phyloP scores from a whole-genome alignment of 1,140 invertebrate species.

The Coenobita brevimanus region DNA sequence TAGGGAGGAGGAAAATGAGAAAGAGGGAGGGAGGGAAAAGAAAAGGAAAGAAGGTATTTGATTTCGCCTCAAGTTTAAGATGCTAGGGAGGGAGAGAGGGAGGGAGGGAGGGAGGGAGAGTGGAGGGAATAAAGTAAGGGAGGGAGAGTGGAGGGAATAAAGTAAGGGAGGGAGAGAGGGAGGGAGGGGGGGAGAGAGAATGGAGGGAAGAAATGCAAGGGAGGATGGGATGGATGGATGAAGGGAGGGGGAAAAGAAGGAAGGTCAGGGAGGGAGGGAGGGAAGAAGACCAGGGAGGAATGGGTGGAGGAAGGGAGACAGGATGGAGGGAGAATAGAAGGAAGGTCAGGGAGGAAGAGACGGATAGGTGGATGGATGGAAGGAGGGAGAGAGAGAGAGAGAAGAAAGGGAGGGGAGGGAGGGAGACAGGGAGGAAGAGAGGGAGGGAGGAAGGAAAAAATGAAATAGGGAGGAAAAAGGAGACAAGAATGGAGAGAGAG shows the following conservation, averaged over 20 bases:
- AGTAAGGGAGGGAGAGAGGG: not conserved
- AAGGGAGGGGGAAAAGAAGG: too few relatives aligned
- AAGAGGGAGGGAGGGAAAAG: not conserved
- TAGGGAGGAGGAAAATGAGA: conserved; percentile 1
- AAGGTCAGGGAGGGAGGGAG: too few relatives aligned
- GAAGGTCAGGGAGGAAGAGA: too few relatives aligned
- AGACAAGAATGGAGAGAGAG: too few relatives aligned
- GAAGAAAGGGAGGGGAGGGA: too few relatives aligned
- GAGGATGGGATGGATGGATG: not conserved
- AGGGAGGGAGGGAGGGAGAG: not conserved
- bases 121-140: not conserved
- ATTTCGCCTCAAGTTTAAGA: not conserved
- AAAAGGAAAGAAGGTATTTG: not conserved
- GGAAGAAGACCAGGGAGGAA: too few relatives aligned
- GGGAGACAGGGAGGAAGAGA: too few relatives aligned
- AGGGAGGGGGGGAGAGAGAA: not conserved
- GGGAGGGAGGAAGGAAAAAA: too few relatives aligned
- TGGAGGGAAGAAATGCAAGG: not conserved
- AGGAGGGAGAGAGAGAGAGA: too few relatives aligned
- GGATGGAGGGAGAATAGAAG: too few relatives aligned
- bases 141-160: not conserved
- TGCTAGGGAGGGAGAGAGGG: not conserved
- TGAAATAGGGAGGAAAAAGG: too few relatives aligned
- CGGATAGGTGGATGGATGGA: too few relatives aligned
- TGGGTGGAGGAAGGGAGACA: not conserved